These are phyloP conservation scores for Lepidocyrtinus sp. DNA, from an alignment of 2,888 invertebrate species.

Conservation along the genomic window DNA sequence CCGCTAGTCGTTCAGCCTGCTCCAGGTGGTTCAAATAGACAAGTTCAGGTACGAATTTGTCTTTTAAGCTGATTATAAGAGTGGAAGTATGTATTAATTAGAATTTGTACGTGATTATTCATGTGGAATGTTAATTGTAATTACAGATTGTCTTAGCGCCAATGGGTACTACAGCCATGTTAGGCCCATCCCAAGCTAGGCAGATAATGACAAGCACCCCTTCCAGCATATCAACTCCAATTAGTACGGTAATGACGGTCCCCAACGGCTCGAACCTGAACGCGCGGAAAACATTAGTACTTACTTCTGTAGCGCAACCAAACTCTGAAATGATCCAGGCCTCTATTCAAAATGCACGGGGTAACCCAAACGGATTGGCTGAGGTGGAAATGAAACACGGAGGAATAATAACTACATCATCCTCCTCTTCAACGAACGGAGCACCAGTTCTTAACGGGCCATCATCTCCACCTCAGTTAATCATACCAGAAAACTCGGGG, in stretches of 20 bases:
- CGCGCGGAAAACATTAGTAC: conserved; percentile 57
- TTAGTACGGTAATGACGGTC: conserved; percentile 51
- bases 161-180: conserved; percentile 30
- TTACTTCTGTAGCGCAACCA: conserved; percentile 41
- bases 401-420: conserved; percentile 24
- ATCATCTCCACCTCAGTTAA: conserved; percentile 69
- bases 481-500: conserved; percentile 68
- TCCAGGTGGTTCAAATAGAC: conserved; percentile 42
- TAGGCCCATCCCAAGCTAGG: conserved; percentile 29
- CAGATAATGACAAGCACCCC: conserved; percentile 27
- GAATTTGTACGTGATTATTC: too few relatives aligned
- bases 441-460: conserved; percentile 66
- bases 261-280: conserved; percentile 51
- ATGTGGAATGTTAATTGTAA: too few relatives aligned
- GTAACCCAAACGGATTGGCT: conserved; percentile 43
- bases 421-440: conserved; percentile 57
- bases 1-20: conserved; percentile 65
- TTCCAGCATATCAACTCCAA: conserved; percentile 14
- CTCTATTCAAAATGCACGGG: conserved; percentile 27
- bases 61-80: conserved; percentile 60
- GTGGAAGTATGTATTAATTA: too few relatives aligned
- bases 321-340: conserved; percentile 25
- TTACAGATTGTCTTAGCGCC: conserved; percentile 43
- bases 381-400: conserved; percentile 37
- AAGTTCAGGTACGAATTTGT: conserved; percentile 61